Percentiles rank a stretch among this genome's conserved stretches.
phyloP scores from a whole-genome alignment of 2,797 vertebrate genomes.

The Poeciliopsis presidionis region DNA sequence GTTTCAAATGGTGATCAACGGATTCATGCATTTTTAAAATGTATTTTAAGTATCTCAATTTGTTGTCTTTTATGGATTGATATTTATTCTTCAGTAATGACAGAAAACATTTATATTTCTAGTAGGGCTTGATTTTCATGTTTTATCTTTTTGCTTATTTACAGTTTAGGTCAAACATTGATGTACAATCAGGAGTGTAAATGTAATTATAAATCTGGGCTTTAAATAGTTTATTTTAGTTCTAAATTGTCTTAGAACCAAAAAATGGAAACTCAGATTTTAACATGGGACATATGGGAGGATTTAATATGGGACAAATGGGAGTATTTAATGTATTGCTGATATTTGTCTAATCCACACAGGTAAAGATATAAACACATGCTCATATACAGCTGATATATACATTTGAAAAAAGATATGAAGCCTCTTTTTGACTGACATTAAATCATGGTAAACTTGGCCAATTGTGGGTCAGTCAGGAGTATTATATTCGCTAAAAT shows the following conservation, averaged over 20 bases:
- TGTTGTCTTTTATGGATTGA: neutral
- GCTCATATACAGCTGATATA: neutral
- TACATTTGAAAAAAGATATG: neutral
- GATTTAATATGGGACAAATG: no score
- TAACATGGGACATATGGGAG: neutral
- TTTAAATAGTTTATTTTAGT: neutral
- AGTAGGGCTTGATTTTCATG: neutral
- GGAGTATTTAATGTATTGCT: neutral
- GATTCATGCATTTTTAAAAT: slow-evolving; percentile 3
- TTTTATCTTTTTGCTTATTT: neutral
- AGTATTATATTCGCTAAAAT: neutral
- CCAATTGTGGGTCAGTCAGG: neutral
- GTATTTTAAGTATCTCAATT: neutral
- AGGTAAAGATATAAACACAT: neutral
- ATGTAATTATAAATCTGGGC: neutral
- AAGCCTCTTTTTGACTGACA: neutral
- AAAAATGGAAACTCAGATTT: neutral
- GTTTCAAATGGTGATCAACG: slow-evolving; percentile 8
- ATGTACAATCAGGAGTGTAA: neutral
- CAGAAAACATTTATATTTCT: neutral
- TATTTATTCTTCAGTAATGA: slow-evolving; percentile 3
- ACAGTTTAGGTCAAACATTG: no score
- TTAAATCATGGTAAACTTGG: neutral
- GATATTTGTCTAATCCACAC: neutral
- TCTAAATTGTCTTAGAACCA: neutral